Conservation (phyloP, 2,888 invertebrate species). For the Leptinotarsa haldemani region DNA sequence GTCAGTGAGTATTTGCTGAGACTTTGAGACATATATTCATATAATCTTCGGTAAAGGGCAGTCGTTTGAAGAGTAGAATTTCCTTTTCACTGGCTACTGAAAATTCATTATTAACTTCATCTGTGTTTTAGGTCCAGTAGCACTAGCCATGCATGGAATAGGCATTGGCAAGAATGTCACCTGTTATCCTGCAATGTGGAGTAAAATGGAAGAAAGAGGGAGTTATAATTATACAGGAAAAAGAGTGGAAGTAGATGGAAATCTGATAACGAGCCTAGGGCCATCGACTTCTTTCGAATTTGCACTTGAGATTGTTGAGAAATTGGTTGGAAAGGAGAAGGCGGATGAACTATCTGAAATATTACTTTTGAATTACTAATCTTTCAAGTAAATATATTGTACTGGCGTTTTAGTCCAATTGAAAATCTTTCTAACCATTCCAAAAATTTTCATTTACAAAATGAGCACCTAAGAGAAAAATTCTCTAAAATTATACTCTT, state of each 20-base stretch:
- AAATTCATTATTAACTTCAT: too few species aligned
- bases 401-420: not conserved
- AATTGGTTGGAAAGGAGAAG: constrained; percentile 70
- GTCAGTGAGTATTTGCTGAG: too few species aligned
- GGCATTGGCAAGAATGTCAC: constrained; percentile 85
- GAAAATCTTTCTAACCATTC: too few species aligned
- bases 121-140: constrained; percentile 79
- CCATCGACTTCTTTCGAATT: constrained; percentile 80
- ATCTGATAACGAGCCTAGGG: constrained; percentile 83
- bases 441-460: too few species aligned
- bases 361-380: constrained; percentile 63
- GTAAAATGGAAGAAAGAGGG: constrained; percentile 71
- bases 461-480: too few species aligned
- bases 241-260: constrained; percentile 76
- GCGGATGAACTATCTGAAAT: constrained; percentile 68
- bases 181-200: constrained; percentile 89
- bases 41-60: too few species aligned
- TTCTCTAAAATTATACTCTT: too few species aligned
- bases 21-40: too few species aligned
- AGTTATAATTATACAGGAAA: constrained; percentile 76
- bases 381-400: not conserved
- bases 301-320: constrained; percentile 73
- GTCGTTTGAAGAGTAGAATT: too few species aligned
- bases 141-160: constrained; percentile 85
- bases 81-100: too few species aligned